Base-by-base conservation (phyloP, 2,113 vertebrate species). In the Cavia porcellus region DNA sequence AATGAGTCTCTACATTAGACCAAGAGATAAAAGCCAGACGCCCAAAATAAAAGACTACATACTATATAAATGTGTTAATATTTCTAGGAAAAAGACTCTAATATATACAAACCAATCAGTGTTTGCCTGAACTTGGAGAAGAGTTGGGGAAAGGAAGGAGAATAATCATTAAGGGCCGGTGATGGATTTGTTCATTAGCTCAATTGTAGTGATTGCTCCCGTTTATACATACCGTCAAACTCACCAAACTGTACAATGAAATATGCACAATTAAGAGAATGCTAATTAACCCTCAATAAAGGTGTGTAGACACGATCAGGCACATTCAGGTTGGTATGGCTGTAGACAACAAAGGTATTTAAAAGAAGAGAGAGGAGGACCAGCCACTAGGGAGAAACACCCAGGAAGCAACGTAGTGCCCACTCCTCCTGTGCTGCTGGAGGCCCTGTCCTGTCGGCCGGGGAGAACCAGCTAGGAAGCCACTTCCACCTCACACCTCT, bases 221-320 rank as follows among this genome's bases (percentile, higher is more conserved):
- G 13, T 59, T 68, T 47, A 24, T 52, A 35, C 62, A 15, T 61
- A 61, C 59, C 79, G 42, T 79, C 89, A 89, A 96, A 93, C 25
- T 35, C 52, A 92, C 59, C 72, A 47, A 55, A 22, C 35, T 80
- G 47, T 62, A 85, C 86, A 59, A 79, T 90, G 61, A 93, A 70
- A 52, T 80, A 55, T 79, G 52, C 32, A 3, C 20, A 61, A 35
- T 62, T 61, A 42, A 80, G 8, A 42, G 9, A 30, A 25, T 52
- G 70, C 74, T 85, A 89, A 85, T 72, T 72, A 86, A 19, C 81
- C 22, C 42, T 90, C n/a, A 55, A 57, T n/a, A 72, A 86, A 79
- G 20, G 28, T 45, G 50, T 74, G 77, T 22, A 55, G 50, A 52
- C 50, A 11, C 9, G 50, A 52, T 52, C 50, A 52, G 50, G 50